Evolutionary conservation across 2,113 vertebrate genomes (phyloP), one percentile per base, ranked within the genome.

Genomic region (Tragelaphus scriptus): DNA sequence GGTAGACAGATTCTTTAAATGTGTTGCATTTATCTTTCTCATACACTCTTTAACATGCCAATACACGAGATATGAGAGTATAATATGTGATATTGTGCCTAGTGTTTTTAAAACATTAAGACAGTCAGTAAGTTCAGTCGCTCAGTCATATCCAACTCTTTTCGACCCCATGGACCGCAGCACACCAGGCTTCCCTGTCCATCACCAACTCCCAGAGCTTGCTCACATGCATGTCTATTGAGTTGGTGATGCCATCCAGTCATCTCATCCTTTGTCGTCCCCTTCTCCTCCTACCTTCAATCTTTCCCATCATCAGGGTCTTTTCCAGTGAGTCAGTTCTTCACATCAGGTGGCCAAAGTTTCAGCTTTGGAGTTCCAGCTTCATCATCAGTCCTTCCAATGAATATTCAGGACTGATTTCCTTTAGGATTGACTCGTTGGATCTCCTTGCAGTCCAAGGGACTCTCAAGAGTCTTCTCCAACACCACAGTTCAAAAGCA

Each of bases 31-130:
- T 93, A 40, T 71, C 81, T 88, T 81, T 79, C 30, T 82, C 58
- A n/a, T 25, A 15, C 3, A 13, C 40, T 56, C 21, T 93, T 88
- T 90, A 77, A 40, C 19, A 58, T 59, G 30, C 30, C 51, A 59
- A 77, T 55, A 12, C 28, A 3, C 23, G 17, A 47, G n/a, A 82
- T 75, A 32, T 92, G 71, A 77, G 91, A 61, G 9, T 80, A 11
- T 97, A 88, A 96, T 91, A 90, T 89, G 87, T 79, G 91, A 58
- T 96, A 95, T 26, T 96, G 61, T 85, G 11, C 75, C 84, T 96
- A 58, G 25, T 79, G 0, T 95, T 96, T 98, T 97, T 94, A 97
- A 95, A 87, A 75, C 63, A 91, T 28, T 79, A 79, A 80, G 47
- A 58, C 4, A n/a, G 30, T n/a, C 65, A 21, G 68, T 71, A 11